Percentiles rank a stretch among this genome's conserved stretches.
phyloP scores from a whole-genome alignment of 2,888 invertebrate genomes.

The Catocala sponsa region DNA sequence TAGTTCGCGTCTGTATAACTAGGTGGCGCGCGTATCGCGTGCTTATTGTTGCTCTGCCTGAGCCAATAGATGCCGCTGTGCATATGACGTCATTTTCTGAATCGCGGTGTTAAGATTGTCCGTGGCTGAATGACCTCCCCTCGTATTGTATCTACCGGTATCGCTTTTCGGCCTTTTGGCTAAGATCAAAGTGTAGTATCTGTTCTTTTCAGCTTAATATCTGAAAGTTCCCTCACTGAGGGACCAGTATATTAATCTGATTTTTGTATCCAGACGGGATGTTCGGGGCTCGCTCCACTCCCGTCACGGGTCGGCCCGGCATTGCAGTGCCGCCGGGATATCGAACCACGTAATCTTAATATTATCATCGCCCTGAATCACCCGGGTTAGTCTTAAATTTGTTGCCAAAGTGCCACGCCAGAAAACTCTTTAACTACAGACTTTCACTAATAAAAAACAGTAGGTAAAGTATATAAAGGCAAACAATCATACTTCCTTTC shows the following conservation, averaged over 20 bases:
- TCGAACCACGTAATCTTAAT: conserved; percentile 48
- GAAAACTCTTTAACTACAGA: too few relatives aligned
- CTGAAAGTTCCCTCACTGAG: conserved; percentile 74
- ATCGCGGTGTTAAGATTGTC: conserved; percentile 49
- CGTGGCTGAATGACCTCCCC: conserved; percentile 26
- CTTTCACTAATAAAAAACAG: too few relatives aligned
- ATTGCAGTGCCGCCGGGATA: conserved; percentile 91
- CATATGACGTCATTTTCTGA: conserved; percentile 28
- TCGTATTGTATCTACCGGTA: conserved; percentile 27
- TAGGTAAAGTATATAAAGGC: too few relatives aligned
- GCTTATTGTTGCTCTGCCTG: too few relatives aligned
- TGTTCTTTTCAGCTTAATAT: conserved; percentile 58
- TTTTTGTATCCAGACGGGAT: conserved; percentile 74
- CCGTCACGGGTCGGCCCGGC: conserved; percentile 90
- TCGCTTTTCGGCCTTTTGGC: conserved; percentile 87
- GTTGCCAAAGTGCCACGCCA: too few relatives aligned
- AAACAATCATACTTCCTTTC: too few relatives aligned
- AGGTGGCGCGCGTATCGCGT: too few relatives aligned
- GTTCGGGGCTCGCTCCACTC: conserved; percentile 90
- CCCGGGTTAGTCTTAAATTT: too few relatives aligned
- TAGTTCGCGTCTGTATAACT: too few relatives aligned
- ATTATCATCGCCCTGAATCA: too few relatives aligned
- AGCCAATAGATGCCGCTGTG: conserved; percentile 27
- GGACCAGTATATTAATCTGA: conserved; percentile 88
- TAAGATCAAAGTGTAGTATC: conserved; percentile 68